Conservation (phyloP, 2,888 invertebrate genomes). For the Stenchaetothrips biformis region DNA sequence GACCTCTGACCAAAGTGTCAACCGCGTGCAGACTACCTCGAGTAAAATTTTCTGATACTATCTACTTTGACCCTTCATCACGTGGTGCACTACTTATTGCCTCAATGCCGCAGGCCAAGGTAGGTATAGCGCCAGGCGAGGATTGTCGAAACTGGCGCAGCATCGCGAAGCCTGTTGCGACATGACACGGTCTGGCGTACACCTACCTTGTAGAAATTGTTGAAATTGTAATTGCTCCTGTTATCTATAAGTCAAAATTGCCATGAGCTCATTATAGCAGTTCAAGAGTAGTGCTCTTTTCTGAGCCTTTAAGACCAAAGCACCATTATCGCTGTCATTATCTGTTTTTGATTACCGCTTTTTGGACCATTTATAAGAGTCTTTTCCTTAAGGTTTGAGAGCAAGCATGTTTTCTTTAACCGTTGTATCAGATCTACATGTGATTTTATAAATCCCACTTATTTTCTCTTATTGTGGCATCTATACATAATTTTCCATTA, state of each 20-base stretch:
- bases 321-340: background rate
- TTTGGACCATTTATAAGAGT: slow-evolving; percentile 11
- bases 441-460: background rate
- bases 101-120: no score
- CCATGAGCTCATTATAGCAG: background rate
- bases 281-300: background rate
- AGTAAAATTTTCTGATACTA: no score
- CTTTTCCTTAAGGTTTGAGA: background rate
- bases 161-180: no score
- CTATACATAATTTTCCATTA: no score
- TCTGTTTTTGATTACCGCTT: background rate
- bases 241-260: slow-evolving; percentile 1
- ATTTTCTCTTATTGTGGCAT: background rate
- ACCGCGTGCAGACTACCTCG: no score
- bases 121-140: no score
- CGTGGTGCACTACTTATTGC: no score
- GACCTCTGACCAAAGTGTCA: no score
- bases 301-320: background rate
- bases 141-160: no score
- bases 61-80: no score
- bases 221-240: background rate
- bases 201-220: no score
- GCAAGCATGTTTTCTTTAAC: slow-evolving; percentile 11
- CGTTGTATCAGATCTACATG: background rate
- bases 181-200: no score